phyloP scores from a whole-genome alignment of 1,140 invertebrate species.

The Drosophila eugracilis region DNA sequence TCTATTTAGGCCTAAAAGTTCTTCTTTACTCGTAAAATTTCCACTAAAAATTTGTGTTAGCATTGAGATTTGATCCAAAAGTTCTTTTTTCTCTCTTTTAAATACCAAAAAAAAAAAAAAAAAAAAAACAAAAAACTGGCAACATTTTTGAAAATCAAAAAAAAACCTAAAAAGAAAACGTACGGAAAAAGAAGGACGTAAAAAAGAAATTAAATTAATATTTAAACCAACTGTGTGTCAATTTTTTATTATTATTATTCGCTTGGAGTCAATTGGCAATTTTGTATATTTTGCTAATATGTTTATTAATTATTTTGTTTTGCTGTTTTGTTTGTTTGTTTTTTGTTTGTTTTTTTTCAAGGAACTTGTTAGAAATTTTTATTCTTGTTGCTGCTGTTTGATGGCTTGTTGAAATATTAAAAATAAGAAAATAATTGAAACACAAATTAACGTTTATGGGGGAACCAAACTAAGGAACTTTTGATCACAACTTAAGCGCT shows the following conservation, averaged over 20 bases:
- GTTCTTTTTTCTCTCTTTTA: slow-evolving; percentile 36
- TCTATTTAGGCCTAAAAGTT: slow-evolving; percentile 56
- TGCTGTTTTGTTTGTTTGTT: slow-evolving; percentile 47
- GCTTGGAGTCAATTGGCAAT: slow-evolving; percentile 28
- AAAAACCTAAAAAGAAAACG: slow-evolving; percentile 28
- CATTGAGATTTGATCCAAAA: slow-evolving; percentile 54
- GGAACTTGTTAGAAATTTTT: slow-evolving; percentile 76
- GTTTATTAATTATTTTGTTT: slow-evolving; percentile 42
- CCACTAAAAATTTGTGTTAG: slow-evolving; percentile 78
- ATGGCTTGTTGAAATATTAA: slow-evolving; percentile 69
- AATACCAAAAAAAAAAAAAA: slow-evolving; percentile 11
- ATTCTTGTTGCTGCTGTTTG: slow-evolving; percentile 65
- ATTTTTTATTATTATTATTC: slow-evolving; percentile 20
- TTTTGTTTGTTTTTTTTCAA: slow-evolving; percentile 57
- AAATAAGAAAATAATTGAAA: slow-evolving; percentile 67
- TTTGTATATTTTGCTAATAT: slow-evolving; percentile 74
- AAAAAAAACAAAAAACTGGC: slow-evolving; percentile 33
- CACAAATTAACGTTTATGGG: slow-evolving; percentile 59
- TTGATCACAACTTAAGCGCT: slow-evolving; percentile 79
- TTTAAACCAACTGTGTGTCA: slow-evolving; percentile 25
- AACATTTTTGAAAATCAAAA: slow-evolving; percentile 21
- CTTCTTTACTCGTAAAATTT: slow-evolving; percentile 61
- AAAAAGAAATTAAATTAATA: slow-evolving; percentile 4
- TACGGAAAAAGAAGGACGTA: slow-evolving; percentile 51
- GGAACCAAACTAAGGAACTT: slow-evolving; percentile 83